Evolutionary conservation across 2,888 invertebrate genomes (phyloP).

Genomic region (Aporophyla lueneburgensis): DNA sequence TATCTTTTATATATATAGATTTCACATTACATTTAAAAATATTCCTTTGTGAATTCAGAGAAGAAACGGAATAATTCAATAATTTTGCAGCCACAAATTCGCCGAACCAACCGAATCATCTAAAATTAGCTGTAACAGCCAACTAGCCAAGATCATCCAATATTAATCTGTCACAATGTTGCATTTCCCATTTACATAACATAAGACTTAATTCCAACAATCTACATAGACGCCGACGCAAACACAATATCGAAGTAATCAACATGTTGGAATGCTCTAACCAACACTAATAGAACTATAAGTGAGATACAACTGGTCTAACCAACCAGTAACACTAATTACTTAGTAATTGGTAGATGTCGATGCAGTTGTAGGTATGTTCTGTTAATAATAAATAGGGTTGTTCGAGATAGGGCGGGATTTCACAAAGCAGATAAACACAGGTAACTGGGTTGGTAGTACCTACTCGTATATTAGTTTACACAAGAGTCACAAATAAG

Average conservation of each 20-base stretch:
- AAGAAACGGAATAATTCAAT: not conserved
- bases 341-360: slow-evolving; percentile 31
- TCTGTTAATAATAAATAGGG: slow-evolving; percentile 5
- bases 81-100: not conserved
- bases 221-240: slow-evolving; percentile 24
- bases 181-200: slow-evolving; percentile 50
- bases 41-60: too few relatives aligned
- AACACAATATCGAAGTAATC: slow-evolving; percentile 55
- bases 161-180: slow-evolving; percentile 37
- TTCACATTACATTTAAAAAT: too few relatives aligned
- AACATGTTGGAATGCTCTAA: slow-evolving; percentile 47
- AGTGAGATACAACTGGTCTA: slow-evolving; percentile 20
- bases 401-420: too few relatives aligned
- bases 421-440: too few relatives aligned
- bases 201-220: slow-evolving; percentile 45
- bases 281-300: slow-evolving; percentile 32
- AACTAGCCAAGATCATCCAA: slow-evolving; percentile 22
- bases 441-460: too few relatives aligned
- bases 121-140: not conserved
- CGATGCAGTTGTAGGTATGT: not conserved
- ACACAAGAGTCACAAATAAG: too few relatives aligned
- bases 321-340: slow-evolving; percentile 15
- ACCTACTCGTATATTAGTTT: too few relatives aligned
- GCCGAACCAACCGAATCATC: not conserved
- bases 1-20: too few relatives aligned